phyloP scores from a whole-genome alignment of 2,797 vertebrate genomes.

The Nannoperca obscura region DNA sequence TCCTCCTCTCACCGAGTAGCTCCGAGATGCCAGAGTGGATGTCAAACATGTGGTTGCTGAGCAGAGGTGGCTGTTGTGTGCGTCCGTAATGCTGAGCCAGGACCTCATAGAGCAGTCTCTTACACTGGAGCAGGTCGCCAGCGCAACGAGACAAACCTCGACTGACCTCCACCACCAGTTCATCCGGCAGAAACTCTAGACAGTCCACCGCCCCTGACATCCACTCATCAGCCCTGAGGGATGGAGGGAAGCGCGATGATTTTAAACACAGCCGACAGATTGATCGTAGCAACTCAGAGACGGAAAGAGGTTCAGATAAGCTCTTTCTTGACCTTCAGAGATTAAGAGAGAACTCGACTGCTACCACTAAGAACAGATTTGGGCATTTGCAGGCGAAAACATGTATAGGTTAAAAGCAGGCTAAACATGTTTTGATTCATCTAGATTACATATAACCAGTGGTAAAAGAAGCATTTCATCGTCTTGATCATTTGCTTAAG shows the following conservation, averaged over 20 bases:
- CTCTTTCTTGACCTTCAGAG: neutral
- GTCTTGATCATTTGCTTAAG: neutral
- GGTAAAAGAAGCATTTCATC: neutral
- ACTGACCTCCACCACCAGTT: conserved; percentile 93
- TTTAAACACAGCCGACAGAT: neutral
- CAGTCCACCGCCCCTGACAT: conserved; percentile 94
- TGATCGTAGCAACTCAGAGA: neutral
- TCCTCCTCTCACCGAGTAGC: conserved; percentile 88
- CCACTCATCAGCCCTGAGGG: conserved; percentile 93
- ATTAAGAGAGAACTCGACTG: neutral
- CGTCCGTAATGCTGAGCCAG: conserved; percentile 90
- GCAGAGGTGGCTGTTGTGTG: conserved; percentile 86
- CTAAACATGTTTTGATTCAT: neutral
- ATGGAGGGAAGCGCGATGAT: neutral
- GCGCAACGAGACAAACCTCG: conserved; percentile 88
- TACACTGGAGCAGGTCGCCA: conserved; percentile 87
- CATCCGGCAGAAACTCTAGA: conserved; percentile 94
- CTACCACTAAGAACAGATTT: neutral
- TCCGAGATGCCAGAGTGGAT: conserved; percentile 95
- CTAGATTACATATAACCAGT: neutral
- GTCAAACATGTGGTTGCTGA: conserved; percentile 92
- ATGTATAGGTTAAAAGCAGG: neutral
- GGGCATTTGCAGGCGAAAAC: neutral
- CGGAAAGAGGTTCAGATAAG: neutral
- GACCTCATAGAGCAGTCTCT: conserved; percentile 90